Conservation (phyloP, 2,113 vertebrate species). For the Dinomys branickii region DNA sequence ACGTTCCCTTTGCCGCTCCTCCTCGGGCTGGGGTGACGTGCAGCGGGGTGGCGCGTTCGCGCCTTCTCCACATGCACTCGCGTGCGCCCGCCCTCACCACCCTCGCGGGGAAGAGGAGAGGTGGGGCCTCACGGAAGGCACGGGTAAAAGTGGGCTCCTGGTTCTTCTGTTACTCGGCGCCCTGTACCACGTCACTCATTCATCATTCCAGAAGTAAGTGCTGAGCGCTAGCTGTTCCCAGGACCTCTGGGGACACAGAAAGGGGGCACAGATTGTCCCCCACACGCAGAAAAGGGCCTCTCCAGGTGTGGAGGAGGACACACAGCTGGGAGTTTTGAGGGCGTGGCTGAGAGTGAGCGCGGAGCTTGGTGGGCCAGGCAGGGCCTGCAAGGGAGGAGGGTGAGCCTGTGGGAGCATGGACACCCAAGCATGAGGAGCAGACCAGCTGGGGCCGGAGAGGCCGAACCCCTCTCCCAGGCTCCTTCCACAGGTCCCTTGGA, state of each 20-base stretch:
- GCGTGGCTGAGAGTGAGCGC: background rate
- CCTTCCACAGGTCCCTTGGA: background rate
- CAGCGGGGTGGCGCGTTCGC: background rate
- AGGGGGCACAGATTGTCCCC: background rate
- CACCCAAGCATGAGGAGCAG: background rate
- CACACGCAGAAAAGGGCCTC: background rate
- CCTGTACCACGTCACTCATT: background rate
- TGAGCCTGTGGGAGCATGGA: rapidly evolving
- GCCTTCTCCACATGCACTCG: background rate
- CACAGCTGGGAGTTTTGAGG: too few relatives aligned
- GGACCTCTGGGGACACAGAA: background rate
- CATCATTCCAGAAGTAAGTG: background rate
- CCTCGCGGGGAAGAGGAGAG: background rate
- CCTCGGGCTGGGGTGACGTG: conserved; percentile 60
- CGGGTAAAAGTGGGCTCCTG: background rate
- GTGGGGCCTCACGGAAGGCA: background rate
- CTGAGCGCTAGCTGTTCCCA: background rate
- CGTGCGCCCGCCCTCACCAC: background rate
- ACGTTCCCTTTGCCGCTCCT: conserved; percentile 73
- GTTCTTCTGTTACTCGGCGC: background rate
- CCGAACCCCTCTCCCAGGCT: background rate
- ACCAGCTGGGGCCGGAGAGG: background rate
- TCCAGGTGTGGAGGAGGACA: background rate
- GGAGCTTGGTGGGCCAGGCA: background rate
- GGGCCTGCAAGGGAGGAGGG: too few relatives aligned